Percentiles rank a stretch among this genome's conserved stretches.
These are phyloP conservation scores for Zygogramma bicolorata DNA, from an alignment of 2,888 invertebrate species.

Conservation along the genomic window DNA sequence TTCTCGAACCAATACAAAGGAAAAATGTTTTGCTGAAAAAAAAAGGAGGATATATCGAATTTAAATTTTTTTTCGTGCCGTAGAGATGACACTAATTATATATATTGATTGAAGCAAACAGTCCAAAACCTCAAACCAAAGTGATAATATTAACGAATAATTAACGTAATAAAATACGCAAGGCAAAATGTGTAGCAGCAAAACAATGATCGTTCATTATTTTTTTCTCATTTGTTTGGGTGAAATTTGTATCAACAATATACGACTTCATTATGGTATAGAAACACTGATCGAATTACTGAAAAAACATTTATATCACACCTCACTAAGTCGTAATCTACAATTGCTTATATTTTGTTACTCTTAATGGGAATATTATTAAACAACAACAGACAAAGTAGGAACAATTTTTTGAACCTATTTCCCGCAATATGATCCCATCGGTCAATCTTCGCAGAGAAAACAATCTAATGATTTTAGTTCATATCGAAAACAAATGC, in stretches of 20 bases:
- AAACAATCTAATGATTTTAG: not conserved
- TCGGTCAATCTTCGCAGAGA: not conserved
- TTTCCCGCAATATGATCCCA: conserved; percentile 27
- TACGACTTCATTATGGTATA: conserved; percentile 20
- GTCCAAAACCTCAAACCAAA: too few relatives aligned
- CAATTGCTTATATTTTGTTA: conserved; percentile 63
- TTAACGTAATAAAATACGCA: too few relatives aligned
- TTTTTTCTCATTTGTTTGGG: not conserved
- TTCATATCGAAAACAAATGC: too few relatives aligned
- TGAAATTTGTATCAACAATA: conserved; percentile 26
- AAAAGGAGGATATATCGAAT: too few relatives aligned
- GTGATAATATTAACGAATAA: too few relatives aligned
- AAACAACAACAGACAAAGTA: conserved; percentile 58
- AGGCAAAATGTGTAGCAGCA: too few relatives aligned
- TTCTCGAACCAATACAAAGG: too few relatives aligned
- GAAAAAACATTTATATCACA: conserved; percentile 59
- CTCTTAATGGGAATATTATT: conserved; percentile 50
- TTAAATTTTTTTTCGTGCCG: too few relatives aligned
- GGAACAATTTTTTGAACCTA: conserved; percentile 56
- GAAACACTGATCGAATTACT: conserved; percentile 32
- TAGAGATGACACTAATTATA: too few relatives aligned
- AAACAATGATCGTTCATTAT: too few relatives aligned
- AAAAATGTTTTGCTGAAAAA: too few relatives aligned
- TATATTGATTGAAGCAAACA: too few relatives aligned
- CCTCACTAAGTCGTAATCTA: conserved; percentile 64